These are phyloP conservation scores for Diloba caeruleocephala DNA, from an alignment of 2,888 invertebrate species.

Conservation along the genomic window DNA sequence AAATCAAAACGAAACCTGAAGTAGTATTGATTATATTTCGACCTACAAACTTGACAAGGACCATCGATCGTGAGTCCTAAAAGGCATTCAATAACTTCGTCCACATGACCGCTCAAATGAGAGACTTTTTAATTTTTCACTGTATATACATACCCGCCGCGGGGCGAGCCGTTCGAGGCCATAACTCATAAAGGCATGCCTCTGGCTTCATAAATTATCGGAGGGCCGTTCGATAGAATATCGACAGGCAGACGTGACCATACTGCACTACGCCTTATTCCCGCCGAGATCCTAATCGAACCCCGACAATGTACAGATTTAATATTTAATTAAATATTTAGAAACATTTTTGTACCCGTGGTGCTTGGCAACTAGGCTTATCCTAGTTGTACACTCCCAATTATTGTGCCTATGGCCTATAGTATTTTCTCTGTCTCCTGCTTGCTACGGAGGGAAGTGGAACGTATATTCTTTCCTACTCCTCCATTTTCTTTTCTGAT, in stretches of 20 bases:
- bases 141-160: conserved; percentile 53
- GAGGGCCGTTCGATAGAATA: conserved; percentile 68
- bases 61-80: neutral
- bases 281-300: conserved; percentile 23
- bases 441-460: too few species aligned
- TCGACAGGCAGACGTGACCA: conserved; percentile 67
- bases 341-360: too few species aligned
- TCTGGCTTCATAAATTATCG: conserved; percentile 67
- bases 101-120: conserved; percentile 30
- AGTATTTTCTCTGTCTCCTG: too few species aligned
- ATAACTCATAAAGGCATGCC: conserved; percentile 66
- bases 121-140: conserved; percentile 54
- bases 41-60: too few species aligned
- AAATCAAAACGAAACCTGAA: too few species aligned
- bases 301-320: conserved; percentile 10
- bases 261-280: conserved; percentile 29
- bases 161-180: conserved; percentile 44
- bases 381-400: too few species aligned
- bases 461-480: too few species aligned
- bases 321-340: conserved; percentile 18
- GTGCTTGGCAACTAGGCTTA: too few species aligned
- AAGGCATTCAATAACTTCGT: conserved; percentile 26
- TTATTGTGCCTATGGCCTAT: too few species aligned
- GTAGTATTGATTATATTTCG: too few species aligned
- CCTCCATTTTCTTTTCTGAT: too few species aligned